Evolutionary conservation across 2,888 invertebrate species (phyloP), one percentile per base, ranked within the genome.

Genomic region (Tenthredo scrophulariae): DNA sequence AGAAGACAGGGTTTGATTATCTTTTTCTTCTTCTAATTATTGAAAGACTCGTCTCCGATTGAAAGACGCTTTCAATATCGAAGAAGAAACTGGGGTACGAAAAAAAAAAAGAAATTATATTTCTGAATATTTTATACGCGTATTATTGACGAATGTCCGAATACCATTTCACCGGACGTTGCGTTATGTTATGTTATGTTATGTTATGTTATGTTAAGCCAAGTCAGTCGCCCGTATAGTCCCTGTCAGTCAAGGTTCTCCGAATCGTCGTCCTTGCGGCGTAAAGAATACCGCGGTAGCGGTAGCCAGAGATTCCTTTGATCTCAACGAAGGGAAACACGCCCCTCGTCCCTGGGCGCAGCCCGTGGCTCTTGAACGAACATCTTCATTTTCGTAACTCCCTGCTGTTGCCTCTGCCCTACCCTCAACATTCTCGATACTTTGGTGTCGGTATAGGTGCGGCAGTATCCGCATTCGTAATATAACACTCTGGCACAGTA

Each of bases 251-350:
- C 82, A 82, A 77, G 85, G 62, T 67, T 77, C 77, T 46, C 85
- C 54, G 77, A 84, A 82, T 86, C 84, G 86, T 74, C 43, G 74
- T 77, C 50, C 77, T 80, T 80, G 86, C 85, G 75, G 85, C 85
- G 54, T 77, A 84, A 85, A 86, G 84, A 77, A 84, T 54, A 80
- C 77, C 84, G 86, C 75, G 86, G 62, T 80, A 58, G 80, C 80
- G 80, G 80, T 80, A 80, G 80, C 80, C 62, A 29, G 40, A n/a
- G 62, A 80, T 80, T 80, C 86, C 88, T 89, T 90, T 89, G 87
- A 90, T 88, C 90, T 86, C 84, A 84, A 86, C 86, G 54, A 62
- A 86, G 86, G 88, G 87, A 87, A 87, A 88, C 86, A 90, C 88
- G 87, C 89, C 89, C 87, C 86, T 7, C 62, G 37, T 77, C 54